Evolutionary conservation across 2,113 vertebrate genomes (phyloP).

Genomic region (Scytalopus superciliaris): DNA sequence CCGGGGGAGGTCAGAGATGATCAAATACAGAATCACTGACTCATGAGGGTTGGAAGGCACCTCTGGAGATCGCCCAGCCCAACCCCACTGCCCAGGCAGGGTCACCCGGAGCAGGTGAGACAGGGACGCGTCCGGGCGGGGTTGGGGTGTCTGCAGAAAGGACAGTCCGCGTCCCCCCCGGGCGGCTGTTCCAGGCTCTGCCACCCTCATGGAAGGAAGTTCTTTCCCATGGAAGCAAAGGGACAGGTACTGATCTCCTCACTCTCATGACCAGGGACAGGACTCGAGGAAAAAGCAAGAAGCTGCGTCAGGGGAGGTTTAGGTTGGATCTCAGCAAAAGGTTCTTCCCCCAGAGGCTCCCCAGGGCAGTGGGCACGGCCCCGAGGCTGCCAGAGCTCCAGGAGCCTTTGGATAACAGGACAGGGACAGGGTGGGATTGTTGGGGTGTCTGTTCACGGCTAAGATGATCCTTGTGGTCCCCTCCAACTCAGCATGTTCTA

Average conservation of each 20-base stretch:
- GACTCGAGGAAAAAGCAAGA: rapidly evolving
- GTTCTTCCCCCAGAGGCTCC: neutral
- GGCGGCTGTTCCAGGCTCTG: neutral
- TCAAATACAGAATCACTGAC: too few relatives aligned
- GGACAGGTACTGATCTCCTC: neutral
- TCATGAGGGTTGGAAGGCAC: too few relatives aligned
- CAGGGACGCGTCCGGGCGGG: neutral
- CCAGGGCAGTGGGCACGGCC: neutral
- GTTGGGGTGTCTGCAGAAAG: neutral
- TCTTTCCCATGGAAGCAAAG: neutral
- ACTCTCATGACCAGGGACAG: neutral
- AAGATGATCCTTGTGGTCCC: neutral
- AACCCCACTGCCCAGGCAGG: too few relatives aligned
- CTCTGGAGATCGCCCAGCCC: too few relatives aligned
- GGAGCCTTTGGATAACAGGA: rapidly evolving
- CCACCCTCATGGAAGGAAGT: neutral
- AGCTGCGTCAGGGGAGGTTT: rapidly evolving
- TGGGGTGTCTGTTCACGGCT: neutral
- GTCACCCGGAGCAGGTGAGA: neutral
- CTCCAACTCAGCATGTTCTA: neutral
- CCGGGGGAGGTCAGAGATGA: neutral
- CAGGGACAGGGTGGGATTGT: neutral
- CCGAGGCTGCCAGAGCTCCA: neutral
- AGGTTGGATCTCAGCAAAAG: neutral
- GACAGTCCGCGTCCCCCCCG: neutral